Evolutionary conservation across 53 echinoderm and acorn worm genomes (phyloP), one percentile per base, ranked within the genome.

Genomic region (Crossaster papposus): DNA sequence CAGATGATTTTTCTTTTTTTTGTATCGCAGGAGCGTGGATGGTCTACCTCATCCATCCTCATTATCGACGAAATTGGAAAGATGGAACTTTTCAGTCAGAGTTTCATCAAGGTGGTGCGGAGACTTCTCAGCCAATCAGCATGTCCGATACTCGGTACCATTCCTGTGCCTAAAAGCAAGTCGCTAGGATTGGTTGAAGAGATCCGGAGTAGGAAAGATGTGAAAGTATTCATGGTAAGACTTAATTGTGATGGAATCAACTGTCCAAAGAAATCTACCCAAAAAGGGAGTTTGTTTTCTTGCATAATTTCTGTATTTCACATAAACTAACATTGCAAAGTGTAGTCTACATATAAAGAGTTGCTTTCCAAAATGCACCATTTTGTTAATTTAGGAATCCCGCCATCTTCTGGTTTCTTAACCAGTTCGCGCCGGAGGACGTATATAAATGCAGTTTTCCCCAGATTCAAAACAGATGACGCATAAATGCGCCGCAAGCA

Each of bases 61-160:
- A 89, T 97, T 36, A 92, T 97, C 10, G 97, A 97, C 81, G 97
- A 97, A 83, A 89, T 97, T 23, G 97, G 97, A 29, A 97, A 97
- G 81, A 97, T 97, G 97, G 97, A 97, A 65, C 88, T 97, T 2
- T 97, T 97, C 90, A 97, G 97, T 71, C 95, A 95, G 79, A 65
- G 91, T 30, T 97, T 95, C 65, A 72, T 95, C 58, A 89, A 92
- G 65, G 77, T 89, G 18, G 95, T 97, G 37, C 72, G 95, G 44
- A 89, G 83, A 75, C 91, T 94, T 54, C 90, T 97, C 54, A 89
- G 91, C 62, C 85, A 92, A 31, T 89, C 92, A n/a, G 52, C 70
- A 37, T 83, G 89, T 28, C 91, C 94, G 26, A 89, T 97, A 30
- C 88, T 97, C 44, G 97, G 95, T 51, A 97, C 95, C 31, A 94